These are phyloP conservation scores for Sebastes hopkinsi DNA, from an alignment of 2,797 vertebrate genomes.

Conservation along the genomic window DNA sequence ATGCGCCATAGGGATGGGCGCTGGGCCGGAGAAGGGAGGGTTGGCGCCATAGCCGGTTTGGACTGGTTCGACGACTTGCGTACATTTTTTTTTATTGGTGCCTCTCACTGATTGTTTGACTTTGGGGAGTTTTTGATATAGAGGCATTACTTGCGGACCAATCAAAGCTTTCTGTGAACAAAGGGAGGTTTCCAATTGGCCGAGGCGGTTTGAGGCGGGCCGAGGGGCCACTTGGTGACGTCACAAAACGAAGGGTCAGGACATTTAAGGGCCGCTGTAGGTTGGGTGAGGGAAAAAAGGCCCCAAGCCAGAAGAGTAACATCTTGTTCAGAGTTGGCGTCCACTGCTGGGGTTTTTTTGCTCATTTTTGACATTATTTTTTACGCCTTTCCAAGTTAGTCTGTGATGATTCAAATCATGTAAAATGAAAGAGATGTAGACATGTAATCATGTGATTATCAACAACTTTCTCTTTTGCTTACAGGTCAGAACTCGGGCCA, in stretches of 20 bases:
- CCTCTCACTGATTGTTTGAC: constrained; percentile 62
- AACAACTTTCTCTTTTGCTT: constrained; percentile 63
- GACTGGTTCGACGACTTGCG: constrained; percentile 52
- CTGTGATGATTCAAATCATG: constrained; percentile 2
- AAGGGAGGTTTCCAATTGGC: constrained; percentile 57
- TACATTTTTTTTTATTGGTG: constrained; percentile 32
- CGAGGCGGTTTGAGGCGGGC: constrained; percentile 31
- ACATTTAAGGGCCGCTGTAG: constrained; percentile 49
- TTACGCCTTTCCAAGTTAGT: not conserved
- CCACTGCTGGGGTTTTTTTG: not conserved
- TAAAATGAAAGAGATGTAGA: not conserved
- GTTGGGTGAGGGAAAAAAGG: constrained; percentile 29
- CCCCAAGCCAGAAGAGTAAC: constrained; percentile 12
- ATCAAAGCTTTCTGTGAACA: constrained; percentile 38
- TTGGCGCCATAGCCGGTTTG: constrained; percentile 47
- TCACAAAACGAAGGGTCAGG: constrained; percentile 52
- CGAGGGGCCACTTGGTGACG: constrained; percentile 21
- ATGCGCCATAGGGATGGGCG: constrained; percentile 42
- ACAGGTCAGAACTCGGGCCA: constrained; percentile 67
- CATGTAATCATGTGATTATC: constrained; percentile 15
- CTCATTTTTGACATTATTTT: not conserved
- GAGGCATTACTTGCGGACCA: constrained; percentile 44
- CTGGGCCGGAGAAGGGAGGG: constrained; percentile 26
- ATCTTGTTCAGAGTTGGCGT: constrained; percentile 1
- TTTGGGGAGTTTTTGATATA: constrained; percentile 47